These are phyloP conservation scores for Oxyura jamaicensis DNA, from an alignment of 2,113 vertebrate genomes.

Conservation along the genomic window DNA sequence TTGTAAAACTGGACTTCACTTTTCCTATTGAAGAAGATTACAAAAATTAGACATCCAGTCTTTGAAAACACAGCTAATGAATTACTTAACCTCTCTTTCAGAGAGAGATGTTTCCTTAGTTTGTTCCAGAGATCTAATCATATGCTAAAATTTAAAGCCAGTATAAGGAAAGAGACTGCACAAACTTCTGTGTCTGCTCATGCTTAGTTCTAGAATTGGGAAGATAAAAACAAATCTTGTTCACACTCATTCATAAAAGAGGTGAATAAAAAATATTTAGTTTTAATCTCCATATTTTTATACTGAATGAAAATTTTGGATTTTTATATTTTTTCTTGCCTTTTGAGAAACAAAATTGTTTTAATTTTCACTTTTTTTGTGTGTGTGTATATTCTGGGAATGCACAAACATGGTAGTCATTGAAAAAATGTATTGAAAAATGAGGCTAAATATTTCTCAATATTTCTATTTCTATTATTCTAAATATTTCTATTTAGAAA, in stretches of 20 bases:
- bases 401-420: neutral
- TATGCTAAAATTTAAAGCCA: neutral
- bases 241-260: neutral
- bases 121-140: neutral
- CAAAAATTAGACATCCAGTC: neutral
- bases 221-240: neutral
- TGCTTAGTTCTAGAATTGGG: neutral
- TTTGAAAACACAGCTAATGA: constrained; percentile 34
- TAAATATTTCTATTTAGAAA: neutral
- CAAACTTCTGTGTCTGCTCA: neutral
- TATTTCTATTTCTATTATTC: too few relatives aligned
- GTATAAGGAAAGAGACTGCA: neutral
- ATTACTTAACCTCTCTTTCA: constrained; percentile 39
- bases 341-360: neutral
- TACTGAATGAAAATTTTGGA: neutral
- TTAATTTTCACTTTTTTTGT: neutral
- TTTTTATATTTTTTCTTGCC: neutral
- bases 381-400: neutral
- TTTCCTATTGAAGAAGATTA: constrained; percentile 34
- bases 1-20: neutral
- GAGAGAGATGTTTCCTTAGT: neutral
- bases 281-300: neutral
- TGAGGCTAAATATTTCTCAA: too few relatives aligned
- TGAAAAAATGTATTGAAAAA: neutral
- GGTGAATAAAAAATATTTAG: neutral